Base-by-base conservation (phyloP, 2,797 vertebrate genomes). In the Sebastes oblongus region DNA sequence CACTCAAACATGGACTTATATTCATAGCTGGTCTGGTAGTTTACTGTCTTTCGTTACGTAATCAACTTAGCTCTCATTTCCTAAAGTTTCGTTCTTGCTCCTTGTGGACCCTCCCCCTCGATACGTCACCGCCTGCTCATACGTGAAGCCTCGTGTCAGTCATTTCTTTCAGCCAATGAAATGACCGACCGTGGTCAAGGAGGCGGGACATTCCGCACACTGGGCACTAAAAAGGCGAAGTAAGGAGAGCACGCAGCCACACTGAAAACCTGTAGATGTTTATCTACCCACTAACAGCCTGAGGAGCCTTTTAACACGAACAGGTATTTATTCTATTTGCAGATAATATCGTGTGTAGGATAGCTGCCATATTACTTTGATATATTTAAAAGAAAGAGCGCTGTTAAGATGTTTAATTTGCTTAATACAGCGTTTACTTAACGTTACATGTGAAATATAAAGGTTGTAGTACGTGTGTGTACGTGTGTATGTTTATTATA, bases 81-180 rank as follows among this genome's bases (percentile, higher is more conserved):
- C 20, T 0, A 2, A 83, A 80, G 18, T 90, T 89, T 86, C 74
- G 1, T 20, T 77, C 25, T 5, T 0, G 0, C 25, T 9, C 4
- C 2, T 34, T 1, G 1, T 8, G 7, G 2, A 11, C 42, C 11
- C 1, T 8, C 1, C 4, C 3, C 3, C 2, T 3, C 4, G 5
- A 18, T 0, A 0, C 4, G 8, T 29, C n/a, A 2, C 1, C 3
- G 8, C 6, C 16, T 8, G 20, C 10, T 59, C 13, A 81, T 73
- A 8, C 67, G 84, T 8, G 16, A 0, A 0, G 0, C 1, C 0
- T 1, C 3, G 0, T 18, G 32, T 77, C 85, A 29, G 2, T 87
- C 85, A 85, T 1, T 0, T 0, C 9, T 5, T 6, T 20, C 6
- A 27, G 34, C 88, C 87, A 92, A 90, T 87, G 8, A 59, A 0